A percentile compares a stretch with the other conserved stretches of the same genome.
phyloP scores from a whole-genome alignment of 1,140 invertebrate species.

The Brachionus koreanus region DNA sequence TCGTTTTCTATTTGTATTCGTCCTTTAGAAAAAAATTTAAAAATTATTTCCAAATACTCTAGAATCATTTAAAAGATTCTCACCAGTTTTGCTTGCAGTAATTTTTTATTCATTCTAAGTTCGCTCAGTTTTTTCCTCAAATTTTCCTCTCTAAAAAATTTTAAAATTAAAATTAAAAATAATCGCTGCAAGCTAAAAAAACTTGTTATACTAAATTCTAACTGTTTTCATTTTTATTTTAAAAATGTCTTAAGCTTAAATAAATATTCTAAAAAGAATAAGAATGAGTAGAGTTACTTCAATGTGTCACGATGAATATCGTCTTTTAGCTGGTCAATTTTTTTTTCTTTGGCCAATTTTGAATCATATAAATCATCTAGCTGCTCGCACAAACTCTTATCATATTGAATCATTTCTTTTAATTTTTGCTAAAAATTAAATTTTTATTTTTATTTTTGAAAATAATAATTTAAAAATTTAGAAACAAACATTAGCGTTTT shows the following conservation, averaged over 20 bases:
- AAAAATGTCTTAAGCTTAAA: background rate
- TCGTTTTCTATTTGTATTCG: slow-evolving; percentile 24
- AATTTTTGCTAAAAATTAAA: slow-evolving; percentile 16
- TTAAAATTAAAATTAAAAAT: background rate
- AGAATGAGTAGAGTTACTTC: background rate
- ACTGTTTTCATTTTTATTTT: no score
- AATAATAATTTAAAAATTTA: background rate
- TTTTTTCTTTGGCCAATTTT: slow-evolving; percentile 39
- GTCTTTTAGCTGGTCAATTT: slow-evolving; percentile 25
- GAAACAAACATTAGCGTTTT: slow-evolving; percentile 13
- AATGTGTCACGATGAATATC: slow-evolving; percentile 32
- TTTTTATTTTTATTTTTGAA: background rate
- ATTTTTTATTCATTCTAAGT: slow-evolving; percentile 41
- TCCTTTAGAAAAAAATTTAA: background rate
- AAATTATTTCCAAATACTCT: background rate
- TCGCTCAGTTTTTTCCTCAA: slow-evolving; percentile 32
- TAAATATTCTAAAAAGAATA: background rate
- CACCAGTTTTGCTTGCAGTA: slow-evolving; percentile 30
- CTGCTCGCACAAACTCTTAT: slow-evolving; percentile 36
- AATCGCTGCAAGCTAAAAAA: background rate
- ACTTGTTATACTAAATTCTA: background rate
- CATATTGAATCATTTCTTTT: slow-evolving; percentile 44
- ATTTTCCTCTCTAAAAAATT: slow-evolving; percentile 37
- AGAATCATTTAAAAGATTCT: background rate
- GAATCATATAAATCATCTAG: slow-evolving; percentile 36